These are phyloP conservation scores for Onychomys leucogaster DNA, from an alignment of 2,797 vertebrate genomes.

Conservation along the genomic window DNA sequence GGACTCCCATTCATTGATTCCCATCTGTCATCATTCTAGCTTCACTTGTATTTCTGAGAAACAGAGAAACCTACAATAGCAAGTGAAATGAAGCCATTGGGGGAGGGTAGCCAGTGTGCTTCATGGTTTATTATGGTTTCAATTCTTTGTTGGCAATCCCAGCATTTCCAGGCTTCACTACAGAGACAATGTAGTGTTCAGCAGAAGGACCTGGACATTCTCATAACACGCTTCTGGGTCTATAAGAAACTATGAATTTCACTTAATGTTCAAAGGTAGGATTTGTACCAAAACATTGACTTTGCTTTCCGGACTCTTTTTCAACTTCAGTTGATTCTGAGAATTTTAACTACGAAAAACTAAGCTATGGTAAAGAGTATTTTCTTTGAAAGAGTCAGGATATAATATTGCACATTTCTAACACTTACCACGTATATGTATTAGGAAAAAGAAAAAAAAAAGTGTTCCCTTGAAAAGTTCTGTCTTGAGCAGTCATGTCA, in stretches of 20 bases:
- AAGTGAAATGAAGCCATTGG: background rate
- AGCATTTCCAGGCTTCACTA: background rate
- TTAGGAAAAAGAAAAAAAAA: background rate
- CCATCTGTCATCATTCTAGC: background rate
- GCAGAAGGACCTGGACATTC: background rate
- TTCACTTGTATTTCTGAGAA: background rate
- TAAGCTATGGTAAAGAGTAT: background rate
- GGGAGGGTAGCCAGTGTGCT: background rate
- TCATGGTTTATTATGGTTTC: background rate
- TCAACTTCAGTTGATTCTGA: background rate
- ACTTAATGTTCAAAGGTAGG: background rate
- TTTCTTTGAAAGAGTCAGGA: background rate
- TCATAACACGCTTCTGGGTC: background rate
- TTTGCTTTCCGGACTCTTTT: conserved; percentile 35
- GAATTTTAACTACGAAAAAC: conserved; percentile 23
- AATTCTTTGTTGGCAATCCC: background rate
- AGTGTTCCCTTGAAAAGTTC: background rate
- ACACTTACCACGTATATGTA: background rate
- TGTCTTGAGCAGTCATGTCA: background rate
- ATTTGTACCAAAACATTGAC: background rate
- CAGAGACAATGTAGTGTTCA: background rate
- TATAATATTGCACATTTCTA: background rate
- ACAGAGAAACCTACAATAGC: background rate
- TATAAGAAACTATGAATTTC: background rate
- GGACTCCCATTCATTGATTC: background rate